Evolutionary conservation across 2,797 vertebrate genomes (phyloP).

Genomic region (Gila robusta): DNA sequence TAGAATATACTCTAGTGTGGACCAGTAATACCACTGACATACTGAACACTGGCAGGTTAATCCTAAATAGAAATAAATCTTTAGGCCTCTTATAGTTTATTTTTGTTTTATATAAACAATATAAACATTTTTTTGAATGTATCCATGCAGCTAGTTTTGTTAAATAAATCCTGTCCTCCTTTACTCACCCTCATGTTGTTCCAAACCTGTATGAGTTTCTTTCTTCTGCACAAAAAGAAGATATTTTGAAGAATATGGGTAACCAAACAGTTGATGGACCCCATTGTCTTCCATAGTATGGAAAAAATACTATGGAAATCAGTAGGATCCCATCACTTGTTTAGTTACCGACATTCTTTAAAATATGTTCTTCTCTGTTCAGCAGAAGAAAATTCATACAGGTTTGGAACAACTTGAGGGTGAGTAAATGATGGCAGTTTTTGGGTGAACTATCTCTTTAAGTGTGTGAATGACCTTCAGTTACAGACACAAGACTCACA

Average conservation of each 20-base stretch:
- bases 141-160: background rate
- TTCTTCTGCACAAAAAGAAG: background rate
- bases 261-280: background rate
- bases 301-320: background rate
- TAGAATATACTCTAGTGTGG: background rate
- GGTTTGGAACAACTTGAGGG: background rate
- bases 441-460: background rate
- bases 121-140: background rate
- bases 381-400: background rate
- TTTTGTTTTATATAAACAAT: background rate
- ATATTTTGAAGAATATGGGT: background rate
- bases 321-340: background rate
- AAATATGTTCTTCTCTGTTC: background rate
- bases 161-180: background rate
- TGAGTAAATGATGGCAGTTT: background rate
- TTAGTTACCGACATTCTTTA: background rate
- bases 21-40: background rate
- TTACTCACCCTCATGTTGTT: background rate
- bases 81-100: background rate
- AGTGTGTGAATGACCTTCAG: background rate
- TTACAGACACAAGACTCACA: slow-evolving; percentile 32
- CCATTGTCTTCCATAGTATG: background rate
- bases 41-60: background rate
- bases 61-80: background rate
- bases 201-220: background rate